A percentile compares a stretch with the other conserved stretches of the same genome.
Evolutionary conservation across 2,888 invertebrate species (phyloP).

Genomic region (Andrena flavipes): DNA sequence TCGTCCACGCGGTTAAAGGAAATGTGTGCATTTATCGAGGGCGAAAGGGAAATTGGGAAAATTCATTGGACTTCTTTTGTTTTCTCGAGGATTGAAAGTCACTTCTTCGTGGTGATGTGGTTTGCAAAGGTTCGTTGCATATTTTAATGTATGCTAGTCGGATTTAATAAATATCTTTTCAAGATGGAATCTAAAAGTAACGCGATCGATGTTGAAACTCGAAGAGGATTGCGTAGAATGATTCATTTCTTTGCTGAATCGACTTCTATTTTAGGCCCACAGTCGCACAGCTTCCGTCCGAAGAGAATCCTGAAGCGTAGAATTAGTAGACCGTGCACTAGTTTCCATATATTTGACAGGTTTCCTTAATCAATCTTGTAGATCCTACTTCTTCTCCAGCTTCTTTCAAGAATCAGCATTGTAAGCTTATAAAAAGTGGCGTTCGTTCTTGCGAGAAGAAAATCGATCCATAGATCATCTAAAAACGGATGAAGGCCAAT

Average conservation of each 20-base stretch:
- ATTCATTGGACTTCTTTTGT: neutral
- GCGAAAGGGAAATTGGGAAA: neutral
- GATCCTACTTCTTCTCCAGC: neutral
- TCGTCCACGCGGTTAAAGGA: too few species aligned
- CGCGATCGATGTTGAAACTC: neutral
- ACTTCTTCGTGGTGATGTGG: too few species aligned
- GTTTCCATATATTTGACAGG: neutral
- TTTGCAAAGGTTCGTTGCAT: too few species aligned
- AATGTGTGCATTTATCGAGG: too few species aligned
- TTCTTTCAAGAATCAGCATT: neutral
- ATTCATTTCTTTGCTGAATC: conserved; percentile 7
- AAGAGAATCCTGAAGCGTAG: neutral
- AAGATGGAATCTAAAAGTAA: neutral
- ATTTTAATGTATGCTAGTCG: too few species aligned
- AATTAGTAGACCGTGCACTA: neutral
- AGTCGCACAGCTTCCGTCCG: neutral
- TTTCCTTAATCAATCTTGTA: neutral
- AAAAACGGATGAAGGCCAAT: too few species aligned
- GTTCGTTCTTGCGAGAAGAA: neutral
- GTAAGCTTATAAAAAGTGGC: neutral
- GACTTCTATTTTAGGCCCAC: neutral
- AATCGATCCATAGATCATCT: neutral
- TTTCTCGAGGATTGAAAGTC: too few species aligned
- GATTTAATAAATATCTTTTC: too few species aligned
- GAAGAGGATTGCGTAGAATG: neutral